Conservation (phyloP, 1,140 invertebrate genomes). For the Tetraneura akinire region DNA sequence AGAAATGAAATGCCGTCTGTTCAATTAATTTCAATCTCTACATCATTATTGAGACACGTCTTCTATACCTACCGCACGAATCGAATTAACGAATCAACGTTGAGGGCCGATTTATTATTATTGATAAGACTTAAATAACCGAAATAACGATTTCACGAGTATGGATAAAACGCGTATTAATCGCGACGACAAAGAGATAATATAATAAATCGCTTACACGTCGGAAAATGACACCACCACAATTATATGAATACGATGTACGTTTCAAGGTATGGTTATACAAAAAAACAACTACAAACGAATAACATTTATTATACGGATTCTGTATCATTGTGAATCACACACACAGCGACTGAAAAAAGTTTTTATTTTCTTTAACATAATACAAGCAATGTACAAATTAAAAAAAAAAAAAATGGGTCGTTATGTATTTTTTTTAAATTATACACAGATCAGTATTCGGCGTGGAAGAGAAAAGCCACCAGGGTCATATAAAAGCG, state of each 20-base stretch:
- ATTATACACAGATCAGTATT: conserved; percentile 80
- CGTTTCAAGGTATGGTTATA: not conserved
- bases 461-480: conserved; percentile 89
- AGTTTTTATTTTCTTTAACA: conserved; percentile 18
- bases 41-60: not conserved
- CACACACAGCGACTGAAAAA: not conserved
- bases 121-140: not conserved
- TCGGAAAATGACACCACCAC: not conserved
- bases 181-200: not conserved
- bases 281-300: not conserved
- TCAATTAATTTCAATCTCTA: not conserved
- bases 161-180: not conserved
- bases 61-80: not conserved
- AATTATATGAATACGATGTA: too few species aligned
- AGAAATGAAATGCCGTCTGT: not conserved
- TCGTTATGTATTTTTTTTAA: conserved; percentile 41
- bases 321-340: not conserved
- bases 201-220: not conserved
- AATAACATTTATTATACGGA: not conserved
- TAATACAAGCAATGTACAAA: not conserved
- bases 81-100: not conserved
- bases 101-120: not conserved
- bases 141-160: not conserved
- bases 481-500: conserved; percentile 93
- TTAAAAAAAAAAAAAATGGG: not conserved